Evolutionary conservation across 2,888 invertebrate genomes (phyloP).

Genomic region (Chirona hameri): DNA sequence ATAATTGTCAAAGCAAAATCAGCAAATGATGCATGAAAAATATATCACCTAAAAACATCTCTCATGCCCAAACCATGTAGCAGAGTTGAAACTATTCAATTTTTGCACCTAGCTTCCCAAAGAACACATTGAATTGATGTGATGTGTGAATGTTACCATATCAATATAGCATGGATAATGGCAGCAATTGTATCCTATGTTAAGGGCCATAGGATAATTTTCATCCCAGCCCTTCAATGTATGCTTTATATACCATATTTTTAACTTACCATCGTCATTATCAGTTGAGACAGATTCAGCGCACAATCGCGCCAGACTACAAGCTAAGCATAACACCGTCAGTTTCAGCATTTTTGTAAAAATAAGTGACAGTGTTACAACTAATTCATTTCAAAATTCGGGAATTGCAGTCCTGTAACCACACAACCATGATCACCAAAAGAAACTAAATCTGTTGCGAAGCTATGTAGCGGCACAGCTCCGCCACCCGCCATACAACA

Average conservation of each 20-base stretch:
- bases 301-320: not conserved
- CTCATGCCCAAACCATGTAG: too few relatives aligned
- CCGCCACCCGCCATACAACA: too few relatives aligned
- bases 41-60: too few relatives aligned
- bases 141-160: not conserved
- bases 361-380: not conserved
- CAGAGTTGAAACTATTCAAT: too few relatives aligned
- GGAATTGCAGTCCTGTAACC: too few relatives aligned
- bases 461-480: too few relatives aligned
- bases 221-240: not conserved
- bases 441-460: too few relatives aligned
- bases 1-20: too few relatives aligned
- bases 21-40: too few relatives aligned
- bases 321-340: not conserved
- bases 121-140: not conserved
- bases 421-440: too few relatives aligned
- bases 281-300: not conserved
- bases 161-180: fast-evolving
- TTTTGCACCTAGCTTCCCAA: too few relatives aligned
- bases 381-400: not conserved
- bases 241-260: not conserved
- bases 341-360: not conserved
- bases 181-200: not conserved
- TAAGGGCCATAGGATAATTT: not conserved
- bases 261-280: not conserved